phyloP scores from a whole-genome alignment of 2,888 invertebrate species.

The Microplitis manilae region DNA sequence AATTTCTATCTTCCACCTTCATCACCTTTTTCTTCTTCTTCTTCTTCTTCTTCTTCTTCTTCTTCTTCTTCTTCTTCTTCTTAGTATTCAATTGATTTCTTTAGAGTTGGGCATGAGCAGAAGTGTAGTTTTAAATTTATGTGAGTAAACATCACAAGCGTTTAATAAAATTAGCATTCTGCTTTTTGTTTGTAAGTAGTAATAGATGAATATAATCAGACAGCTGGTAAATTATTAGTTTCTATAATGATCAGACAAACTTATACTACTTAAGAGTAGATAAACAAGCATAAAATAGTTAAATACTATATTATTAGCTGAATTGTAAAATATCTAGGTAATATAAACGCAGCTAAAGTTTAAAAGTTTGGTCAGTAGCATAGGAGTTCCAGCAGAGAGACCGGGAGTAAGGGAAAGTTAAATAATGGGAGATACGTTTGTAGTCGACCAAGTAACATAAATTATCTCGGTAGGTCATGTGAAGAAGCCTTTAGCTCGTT shows the following conservation, averaged over 20 bases:
- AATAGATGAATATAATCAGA: not conserved
- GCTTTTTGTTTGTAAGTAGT: conserved; percentile 14
- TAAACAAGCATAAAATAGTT: too few relatives aligned
- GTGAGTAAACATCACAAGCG: not conserved
- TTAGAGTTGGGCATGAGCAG: not conserved
- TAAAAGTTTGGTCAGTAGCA: conserved; percentile 38
- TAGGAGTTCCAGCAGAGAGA: not conserved
- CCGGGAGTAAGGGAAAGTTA: conserved; percentile 33
- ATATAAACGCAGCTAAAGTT: conserved; percentile 24
- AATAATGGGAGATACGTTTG: conserved; percentile 52
- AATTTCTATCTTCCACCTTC: not conserved
- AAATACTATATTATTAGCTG: too few relatives aligned
- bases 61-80: not conserved
- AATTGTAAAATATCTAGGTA: not conserved
- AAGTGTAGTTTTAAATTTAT: not conserved
- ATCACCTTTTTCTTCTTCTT: not conserved
- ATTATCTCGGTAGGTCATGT: conserved; percentile 51
- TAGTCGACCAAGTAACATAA: conserved; percentile 35
- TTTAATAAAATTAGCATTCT: not conserved
- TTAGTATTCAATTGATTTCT: not conserved
- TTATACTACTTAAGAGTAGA: too few relatives aligned
- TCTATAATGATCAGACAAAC: not conserved
- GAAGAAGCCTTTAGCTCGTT: conserved; percentile 57
- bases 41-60: conserved; percentile 4
- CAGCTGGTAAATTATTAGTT: too few relatives aligned